phyloP scores from a whole-genome alignment of 2,888 invertebrate genomes.

The Cepaea hortensis region DNA sequence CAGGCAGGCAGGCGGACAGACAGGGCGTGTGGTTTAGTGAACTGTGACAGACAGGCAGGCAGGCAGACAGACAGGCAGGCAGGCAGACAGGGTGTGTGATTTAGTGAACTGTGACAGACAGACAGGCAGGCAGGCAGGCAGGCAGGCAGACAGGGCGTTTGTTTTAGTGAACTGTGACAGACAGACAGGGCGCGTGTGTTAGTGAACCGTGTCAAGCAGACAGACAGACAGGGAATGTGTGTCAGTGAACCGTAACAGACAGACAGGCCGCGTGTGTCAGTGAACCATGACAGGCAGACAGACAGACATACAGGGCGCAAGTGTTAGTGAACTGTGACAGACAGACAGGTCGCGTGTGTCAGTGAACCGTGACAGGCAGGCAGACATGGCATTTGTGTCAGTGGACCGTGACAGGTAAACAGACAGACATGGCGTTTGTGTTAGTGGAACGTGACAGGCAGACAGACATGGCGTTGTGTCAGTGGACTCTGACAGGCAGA shows the following conservation, averaged over 20 bases:
- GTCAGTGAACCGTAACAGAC: too few species aligned
- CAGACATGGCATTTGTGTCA: neutral
- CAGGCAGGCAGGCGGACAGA: too few species aligned
- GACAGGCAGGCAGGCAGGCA: slow-evolving; percentile 72
- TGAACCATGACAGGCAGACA: neutral
- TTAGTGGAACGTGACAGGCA: too few species aligned
- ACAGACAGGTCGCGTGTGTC: neutral
- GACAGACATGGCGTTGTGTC: too few species aligned
- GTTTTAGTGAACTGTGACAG: neutral
- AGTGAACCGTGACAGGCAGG: too few species aligned
- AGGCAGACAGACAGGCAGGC: slow-evolving; percentile 72
- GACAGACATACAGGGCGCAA: neutral
- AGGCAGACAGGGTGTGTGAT: slow-evolving; percentile 69
- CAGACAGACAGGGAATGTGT: neutral
- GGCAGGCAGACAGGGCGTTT: slow-evolving; percentile 51
- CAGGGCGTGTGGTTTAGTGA: neutral
- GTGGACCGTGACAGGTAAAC: too few species aligned
- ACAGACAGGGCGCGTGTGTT: neutral
- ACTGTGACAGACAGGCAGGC: slow-evolving; percentile 54
- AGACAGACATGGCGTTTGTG: neutral
- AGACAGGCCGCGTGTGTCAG: neutral
- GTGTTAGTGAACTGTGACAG: neutral
- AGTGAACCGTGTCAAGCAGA: too few species aligned
- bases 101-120: slow-evolving; percentile 73
- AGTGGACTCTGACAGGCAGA: too few species aligned